phyloP scores from a whole-genome alignment of 2,888 invertebrate genomes.

The Nomada fucata region DNA sequence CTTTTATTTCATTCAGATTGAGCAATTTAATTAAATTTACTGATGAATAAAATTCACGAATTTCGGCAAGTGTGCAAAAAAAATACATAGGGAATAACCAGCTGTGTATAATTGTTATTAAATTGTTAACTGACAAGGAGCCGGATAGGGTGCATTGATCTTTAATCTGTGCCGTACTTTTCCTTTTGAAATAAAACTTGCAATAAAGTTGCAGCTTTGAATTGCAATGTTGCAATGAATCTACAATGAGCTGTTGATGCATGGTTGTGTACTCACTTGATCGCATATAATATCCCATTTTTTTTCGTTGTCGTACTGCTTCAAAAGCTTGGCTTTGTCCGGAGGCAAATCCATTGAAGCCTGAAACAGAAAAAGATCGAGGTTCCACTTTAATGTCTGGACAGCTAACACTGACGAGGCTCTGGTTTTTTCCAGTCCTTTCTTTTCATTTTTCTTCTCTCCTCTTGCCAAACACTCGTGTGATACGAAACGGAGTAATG shows the following conservation, averaged over 20 bases:
- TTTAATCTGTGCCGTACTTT: no score
- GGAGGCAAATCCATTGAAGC: constrained; percentile 99
- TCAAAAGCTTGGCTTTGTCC: constrained; percentile 98
- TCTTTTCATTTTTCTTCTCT: not conserved
- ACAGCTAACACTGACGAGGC: constrained; percentile 1
- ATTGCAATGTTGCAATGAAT: no score
- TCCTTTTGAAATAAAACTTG: no score
- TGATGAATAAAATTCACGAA: no score
- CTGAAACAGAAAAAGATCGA: constrained; percentile 87
- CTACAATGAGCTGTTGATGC: not conserved
- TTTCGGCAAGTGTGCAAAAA: no score
- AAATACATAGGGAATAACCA: no score
- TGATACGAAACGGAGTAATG: constrained; percentile 6
- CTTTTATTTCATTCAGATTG: no score
- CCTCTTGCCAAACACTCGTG: not conserved
- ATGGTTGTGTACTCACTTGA: constrained; percentile 88
- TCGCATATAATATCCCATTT: constrained; percentile 99
- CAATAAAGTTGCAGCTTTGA: no score
- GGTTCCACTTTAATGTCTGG: constrained; percentile 39
- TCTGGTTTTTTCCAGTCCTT: not conserved
- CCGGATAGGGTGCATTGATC: no score
- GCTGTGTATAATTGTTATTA: no score
- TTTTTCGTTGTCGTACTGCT: constrained; percentile 98
- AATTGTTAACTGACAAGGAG: no score
- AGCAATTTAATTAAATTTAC: no score